Evolutionary conservation across 2,797 vertebrate genomes (phyloP), one percentile per base, ranked within the genome.

Genomic region (Amniataba percoides): DNA sequence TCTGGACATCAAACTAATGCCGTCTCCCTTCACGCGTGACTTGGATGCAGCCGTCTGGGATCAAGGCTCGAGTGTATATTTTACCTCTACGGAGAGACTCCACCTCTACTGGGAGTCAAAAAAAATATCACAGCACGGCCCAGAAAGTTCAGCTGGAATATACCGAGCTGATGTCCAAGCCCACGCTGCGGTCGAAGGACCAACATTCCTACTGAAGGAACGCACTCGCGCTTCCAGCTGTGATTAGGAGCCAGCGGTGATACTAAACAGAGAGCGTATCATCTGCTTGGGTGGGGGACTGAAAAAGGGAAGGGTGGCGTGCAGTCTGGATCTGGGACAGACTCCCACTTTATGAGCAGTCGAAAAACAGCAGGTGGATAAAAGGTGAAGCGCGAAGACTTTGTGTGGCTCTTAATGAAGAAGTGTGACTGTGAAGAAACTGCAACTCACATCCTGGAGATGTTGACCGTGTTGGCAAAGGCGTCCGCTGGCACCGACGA

Each of bases 401-500:
- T 66, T 71, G 23, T 53, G 49, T 12, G 21, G 36, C 52, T 39
- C 46, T 49, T 56, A 40, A 77, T 71, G 58, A 59, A 31, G 2
- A 31, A 31, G 27, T 31, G 27, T 31, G 5, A n/a, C n/a, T n/a
- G n/a, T n/a, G 27, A 31, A 31, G 27, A 31, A 61, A 53, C 66
- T 43, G 10, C 1, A 46, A 97, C 98, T 97, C 94, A 99, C 98
- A 99, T 98, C 72, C 95, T 95, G 71, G 98, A 97, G 88, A 99
- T 96, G 94, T 99, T 99, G 87, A 95, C 94, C 86, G 98, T 91
- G 90, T 93, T 94, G 87, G 95, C 93, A 78, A 99, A 99, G 21
- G 96, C 96, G 0, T 90, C 94, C 56, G 93, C 86, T 53, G 96
- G 96, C 78, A 99, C 91, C 16, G 94, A 95, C 57, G 89, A 92